Conservation (phyloP, 2,888 invertebrate genomes). For the Scaptomyza reducta region DNA sequence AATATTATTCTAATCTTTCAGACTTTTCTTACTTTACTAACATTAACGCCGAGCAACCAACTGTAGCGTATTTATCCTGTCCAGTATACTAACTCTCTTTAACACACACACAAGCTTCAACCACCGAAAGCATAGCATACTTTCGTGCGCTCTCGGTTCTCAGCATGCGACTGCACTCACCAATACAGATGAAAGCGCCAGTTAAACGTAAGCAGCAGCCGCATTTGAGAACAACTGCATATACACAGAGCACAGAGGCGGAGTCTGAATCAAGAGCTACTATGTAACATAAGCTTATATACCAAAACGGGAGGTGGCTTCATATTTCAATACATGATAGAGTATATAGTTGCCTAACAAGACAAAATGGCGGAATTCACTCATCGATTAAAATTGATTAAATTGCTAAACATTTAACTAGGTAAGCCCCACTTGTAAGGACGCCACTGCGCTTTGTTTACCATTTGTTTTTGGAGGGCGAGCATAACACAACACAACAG, state of each 20-base stretch:
- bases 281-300: slow-evolving; percentile 60
- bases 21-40: too few relatives aligned
- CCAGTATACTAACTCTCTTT: slow-evolving; percentile 11
- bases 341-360: slow-evolving; percentile 2
- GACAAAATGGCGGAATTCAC: slow-evolving; percentile 69
- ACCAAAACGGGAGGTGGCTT: slow-evolving; percentile 64
- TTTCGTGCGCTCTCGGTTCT: slow-evolving; percentile 49
- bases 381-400: slow-evolving; percentile 4
- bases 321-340: slow-evolving; percentile 18
- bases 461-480: slow-evolving; percentile 49
- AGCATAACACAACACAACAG: slow-evolving; percentile 51
- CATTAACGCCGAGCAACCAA: slow-evolving; percentile 1
- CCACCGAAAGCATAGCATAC: slow-evolving; percentile 56
- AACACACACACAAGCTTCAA: slow-evolving; percentile 26
- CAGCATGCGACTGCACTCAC: slow-evolving; percentile 52
- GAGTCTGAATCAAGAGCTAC: slow-evolving; percentile 64
- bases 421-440: slow-evolving; percentile 43
- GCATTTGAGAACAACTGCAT: slow-evolving; percentile 42
- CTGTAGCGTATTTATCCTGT: slow-evolving; percentile 57
- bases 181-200: slow-evolving; percentile 59
- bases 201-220: slow-evolving; percentile 49
- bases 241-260: slow-evolving; percentile 76
- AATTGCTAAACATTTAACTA: slow-evolving; percentile 16
- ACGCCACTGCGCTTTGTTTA: slow-evolving; percentile 83
- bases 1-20: not conserved